A percentile compares a stretch with the other conserved stretches of the same genome.
phyloP scores from a whole-genome alignment of 2,113 vertebrate species.

The Pelecanus crispus region DNA sequence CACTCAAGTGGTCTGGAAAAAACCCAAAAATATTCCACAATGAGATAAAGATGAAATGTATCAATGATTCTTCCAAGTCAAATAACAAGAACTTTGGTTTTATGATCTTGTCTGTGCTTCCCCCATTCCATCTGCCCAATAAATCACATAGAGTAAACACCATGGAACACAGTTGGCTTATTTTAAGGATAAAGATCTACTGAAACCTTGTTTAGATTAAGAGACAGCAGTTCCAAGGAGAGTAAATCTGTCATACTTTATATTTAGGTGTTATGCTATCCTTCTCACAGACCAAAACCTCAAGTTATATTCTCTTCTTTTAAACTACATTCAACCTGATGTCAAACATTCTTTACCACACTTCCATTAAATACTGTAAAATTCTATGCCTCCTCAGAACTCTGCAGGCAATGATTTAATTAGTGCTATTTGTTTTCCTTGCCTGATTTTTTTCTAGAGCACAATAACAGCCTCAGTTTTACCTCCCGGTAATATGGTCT shows the following conservation, averaged over 20 bases:
- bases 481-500: not conserved
- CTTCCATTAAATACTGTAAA: not conserved
- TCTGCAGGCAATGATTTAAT: not conserved
- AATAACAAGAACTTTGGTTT: conserved; percentile 20
- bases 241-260: conserved; percentile 35
- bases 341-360: not conserved
- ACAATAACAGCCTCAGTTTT: not conserved
- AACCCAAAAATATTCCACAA: not conserved
- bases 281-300: not conserved
- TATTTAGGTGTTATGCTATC: conserved; percentile 4
- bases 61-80: conserved; percentile 31
- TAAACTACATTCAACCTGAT: not conserved
- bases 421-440: not conserved
- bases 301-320: not conserved
- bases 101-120: conserved; percentile 36
- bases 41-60: not conserved
- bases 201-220: conserved; percentile 36
- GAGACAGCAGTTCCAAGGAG: not conserved
- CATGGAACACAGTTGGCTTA: not conserved
- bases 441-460: not conserved
- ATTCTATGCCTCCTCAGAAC: not conserved
- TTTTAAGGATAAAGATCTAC: conserved; percentile 41
- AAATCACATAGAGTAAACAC: conserved; percentile 42
- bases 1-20: not conserved
- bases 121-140: conserved; percentile 47